phyloP scores from a whole-genome alignment of 2,888 invertebrate species.

The Phengaris arion region DNA sequence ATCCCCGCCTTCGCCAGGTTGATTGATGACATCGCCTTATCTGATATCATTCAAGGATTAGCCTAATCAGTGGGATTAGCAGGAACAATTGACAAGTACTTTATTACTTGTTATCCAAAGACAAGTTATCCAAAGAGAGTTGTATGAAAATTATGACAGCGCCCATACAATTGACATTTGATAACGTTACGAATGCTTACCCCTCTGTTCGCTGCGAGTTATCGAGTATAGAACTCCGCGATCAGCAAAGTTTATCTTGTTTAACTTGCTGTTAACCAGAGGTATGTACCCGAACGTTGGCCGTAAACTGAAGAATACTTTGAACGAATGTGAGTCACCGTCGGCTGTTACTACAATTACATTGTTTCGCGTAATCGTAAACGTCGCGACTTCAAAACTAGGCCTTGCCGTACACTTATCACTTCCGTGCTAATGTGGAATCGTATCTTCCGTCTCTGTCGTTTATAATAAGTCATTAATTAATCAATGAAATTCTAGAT shows the following conservation, averaged over 20 bases:
- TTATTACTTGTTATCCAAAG: too few species aligned
- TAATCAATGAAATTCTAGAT: background rate
- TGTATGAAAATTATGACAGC: too few species aligned
- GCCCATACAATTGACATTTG: too few species aligned
- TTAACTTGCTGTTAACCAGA: too few species aligned
- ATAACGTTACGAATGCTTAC: too few species aligned
- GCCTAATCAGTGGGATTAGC: background rate
- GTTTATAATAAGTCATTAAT: background rate
- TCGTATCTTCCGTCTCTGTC: background rate
- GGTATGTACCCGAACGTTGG: too few species aligned
- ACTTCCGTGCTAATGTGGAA: background rate
- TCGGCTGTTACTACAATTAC: constrained; percentile 10
- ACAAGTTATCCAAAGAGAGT: too few species aligned
- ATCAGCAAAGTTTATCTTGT: too few species aligned
- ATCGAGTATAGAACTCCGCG: too few species aligned
- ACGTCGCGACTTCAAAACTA: background rate
- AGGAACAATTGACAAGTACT: too few species aligned
- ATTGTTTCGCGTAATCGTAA: constrained; percentile 20
- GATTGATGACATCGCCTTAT: constrained; percentile 26
- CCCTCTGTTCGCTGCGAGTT: too few species aligned
- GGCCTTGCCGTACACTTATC: background rate
- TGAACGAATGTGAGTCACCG: background rate
- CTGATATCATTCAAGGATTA: constrained; percentile 27
- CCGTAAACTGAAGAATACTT: too few species aligned
- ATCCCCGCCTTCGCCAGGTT: background rate